Evolutionary conservation across 2,888 invertebrate species (phyloP), one percentile per base, ranked within the genome.

Genomic region (Dynastes maya): DNA sequence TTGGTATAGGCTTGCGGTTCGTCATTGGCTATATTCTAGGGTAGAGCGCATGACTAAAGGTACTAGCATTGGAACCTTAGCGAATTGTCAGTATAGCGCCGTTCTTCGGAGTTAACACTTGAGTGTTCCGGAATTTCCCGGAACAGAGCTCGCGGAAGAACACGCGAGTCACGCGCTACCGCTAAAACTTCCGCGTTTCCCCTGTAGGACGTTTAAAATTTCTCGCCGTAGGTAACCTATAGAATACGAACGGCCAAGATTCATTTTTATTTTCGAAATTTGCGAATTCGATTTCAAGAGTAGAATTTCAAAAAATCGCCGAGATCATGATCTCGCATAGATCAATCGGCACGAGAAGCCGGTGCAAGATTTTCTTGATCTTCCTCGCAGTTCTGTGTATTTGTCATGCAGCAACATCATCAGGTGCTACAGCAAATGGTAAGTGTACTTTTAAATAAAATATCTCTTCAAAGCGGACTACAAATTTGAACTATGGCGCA

Each of bases 1-100:
- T 86, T 84, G 86, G 85, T 83, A 85, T 84, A 84, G 84, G 86
- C 84, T 85, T 87, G 86, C 82, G 86, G 85, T 85, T 82, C 85
- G 84, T 85, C 85, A 88, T 88, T 88, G 88, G 88, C 84, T 84
- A 84, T 70, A 80, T 84, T 82, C 80, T 82, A 81, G 81, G 83
- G 81, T 83, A 86, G 80, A 83, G 87, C 88, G 88, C 88, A 88
- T 87, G 88, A 84, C 84, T 84, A 82, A 83, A 86, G 86, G 85
- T 86, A 84, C 83, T 85, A 83, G 82, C 82, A 84, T 83, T 84
- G 83, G 83, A 83, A 84, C 84, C 83, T 84, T 83, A 80, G 82
- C 82, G 83, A 84, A 84, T 83, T 84, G 84, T 82, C 86, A 88
- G 88, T 88, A 83, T 85, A 85, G 83, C 84, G 83, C 84, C 82